Percentiles rank a stretch among this genome's conserved stretches.
Evolutionary conservation across 2,888 invertebrate species (phyloP).

Genomic region (Mechanitis mazaeus): DNA sequence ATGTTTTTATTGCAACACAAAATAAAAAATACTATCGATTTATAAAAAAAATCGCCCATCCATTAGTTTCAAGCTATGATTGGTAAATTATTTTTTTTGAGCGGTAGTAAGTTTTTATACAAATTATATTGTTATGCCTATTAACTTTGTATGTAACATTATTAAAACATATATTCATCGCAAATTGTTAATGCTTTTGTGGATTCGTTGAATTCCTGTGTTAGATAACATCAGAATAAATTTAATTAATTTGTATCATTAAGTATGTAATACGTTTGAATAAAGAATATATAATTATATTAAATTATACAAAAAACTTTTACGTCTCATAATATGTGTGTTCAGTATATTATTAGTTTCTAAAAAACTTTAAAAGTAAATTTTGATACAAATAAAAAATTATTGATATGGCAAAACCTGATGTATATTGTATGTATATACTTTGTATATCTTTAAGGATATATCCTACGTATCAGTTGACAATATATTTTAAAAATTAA

Average conservation of each 20-base stretch:
- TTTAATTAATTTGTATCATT: constrained; percentile 18
- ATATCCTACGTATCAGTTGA: too few relatives aligned
- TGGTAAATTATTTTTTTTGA: constrained; percentile 25
- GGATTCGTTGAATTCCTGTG: constrained; percentile 21
- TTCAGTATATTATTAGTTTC: too few relatives aligned
- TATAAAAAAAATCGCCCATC: constrained; percentile 12
- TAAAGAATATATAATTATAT: too few relatives aligned
- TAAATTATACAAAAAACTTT: too few relatives aligned
- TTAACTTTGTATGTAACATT: constrained; percentile 26
- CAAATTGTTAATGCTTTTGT: constrained; percentile 15
- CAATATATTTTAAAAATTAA: too few relatives aligned
- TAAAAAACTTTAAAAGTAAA: too few relatives aligned
- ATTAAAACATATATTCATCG: constrained; percentile 11
- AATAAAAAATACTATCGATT: constrained; percentile 16
- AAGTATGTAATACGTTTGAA: too few relatives aligned
- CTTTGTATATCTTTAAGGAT: too few relatives aligned
- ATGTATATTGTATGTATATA: too few relatives aligned
- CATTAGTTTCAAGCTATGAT: constrained; percentile 14
- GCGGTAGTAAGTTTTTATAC: constrained; percentile 30
- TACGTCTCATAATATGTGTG: too few relatives aligned
- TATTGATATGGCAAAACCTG: too few relatives aligned
- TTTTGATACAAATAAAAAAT: too few relatives aligned
- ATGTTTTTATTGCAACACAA: not conserved
- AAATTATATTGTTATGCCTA: constrained; percentile 27
- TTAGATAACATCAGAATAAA: constrained; percentile 17